Conservation (phyloP, 2,797 vertebrate genomes). For the Australoheros facetus region DNA sequence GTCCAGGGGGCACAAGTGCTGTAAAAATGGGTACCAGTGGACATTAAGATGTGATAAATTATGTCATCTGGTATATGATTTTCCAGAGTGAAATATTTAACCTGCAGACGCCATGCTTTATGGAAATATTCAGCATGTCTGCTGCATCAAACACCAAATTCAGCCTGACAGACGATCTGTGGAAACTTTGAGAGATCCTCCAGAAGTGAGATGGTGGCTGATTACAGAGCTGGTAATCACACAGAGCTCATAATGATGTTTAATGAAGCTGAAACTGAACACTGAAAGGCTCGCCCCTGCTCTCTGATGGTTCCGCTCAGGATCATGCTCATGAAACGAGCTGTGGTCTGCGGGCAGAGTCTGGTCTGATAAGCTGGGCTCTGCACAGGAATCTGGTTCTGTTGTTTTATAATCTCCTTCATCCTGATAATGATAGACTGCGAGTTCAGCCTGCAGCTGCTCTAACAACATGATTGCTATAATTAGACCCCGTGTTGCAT, state of each 20-base stretch:
- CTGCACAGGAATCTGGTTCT: rapidly evolving
- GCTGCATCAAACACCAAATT: background rate
- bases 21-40: background rate
- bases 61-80: too few relatives aligned
- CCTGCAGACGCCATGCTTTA: background rate
- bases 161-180: background rate
- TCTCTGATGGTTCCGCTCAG: background rate
- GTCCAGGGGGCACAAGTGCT: too few relatives aligned
- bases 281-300: background rate
- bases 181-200: background rate
- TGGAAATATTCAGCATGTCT: background rate
- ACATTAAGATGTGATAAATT: background rate
- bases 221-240: background rate
- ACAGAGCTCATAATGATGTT: background rate
- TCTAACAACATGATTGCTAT: conserved; percentile 5
- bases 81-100: background rate
- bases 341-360: background rate
- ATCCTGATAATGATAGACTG: conserved; percentile 8
- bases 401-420: background rate
- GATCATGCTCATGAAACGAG: background rate
- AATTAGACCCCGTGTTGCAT: conserved; percentile 3
- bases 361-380: background rate
- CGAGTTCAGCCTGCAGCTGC: conserved; percentile 1
- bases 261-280: conserved; percentile 4
- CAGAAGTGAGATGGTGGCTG: rapidly evolving